A percentile compares a stretch with the other conserved stretches of the same genome.
phyloP scores from a whole-genome alignment of 2,113 vertebrate genomes.

The Thalassarche chlororhynchos region DNA sequence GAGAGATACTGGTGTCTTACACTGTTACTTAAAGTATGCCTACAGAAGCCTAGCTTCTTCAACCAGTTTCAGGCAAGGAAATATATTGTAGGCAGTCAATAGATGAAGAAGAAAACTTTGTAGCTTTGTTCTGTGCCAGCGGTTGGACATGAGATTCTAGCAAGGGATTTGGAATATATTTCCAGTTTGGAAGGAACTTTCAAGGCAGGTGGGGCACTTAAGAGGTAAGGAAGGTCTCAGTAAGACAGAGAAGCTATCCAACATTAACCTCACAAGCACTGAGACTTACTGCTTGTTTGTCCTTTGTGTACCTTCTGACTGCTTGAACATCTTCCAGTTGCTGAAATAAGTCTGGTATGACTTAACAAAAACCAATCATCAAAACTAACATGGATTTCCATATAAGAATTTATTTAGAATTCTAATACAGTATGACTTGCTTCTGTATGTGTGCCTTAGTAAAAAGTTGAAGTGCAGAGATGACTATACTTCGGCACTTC shows the following conservation, averaged over 20 bases:
- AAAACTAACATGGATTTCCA: background rate
- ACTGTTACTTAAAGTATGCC: background rate
- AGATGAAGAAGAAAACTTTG: background rate
- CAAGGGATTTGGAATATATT: background rate
- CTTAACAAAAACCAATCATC: background rate
- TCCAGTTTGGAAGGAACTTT: background rate
- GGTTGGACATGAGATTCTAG: background rate
- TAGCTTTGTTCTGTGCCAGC: background rate
- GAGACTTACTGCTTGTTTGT: background rate
- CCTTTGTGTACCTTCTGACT: background rate
- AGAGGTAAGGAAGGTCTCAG: background rate
- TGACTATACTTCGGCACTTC: background rate
- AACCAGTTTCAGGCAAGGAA: background rate
- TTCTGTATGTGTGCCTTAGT: background rate
- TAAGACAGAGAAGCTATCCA: background rate
- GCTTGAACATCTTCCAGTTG: background rate
- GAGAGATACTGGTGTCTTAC: background rate
- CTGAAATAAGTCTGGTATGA: background rate
- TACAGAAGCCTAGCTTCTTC: background rate
- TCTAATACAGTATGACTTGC: background rate
- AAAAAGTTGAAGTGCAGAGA: background rate
- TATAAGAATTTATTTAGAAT: background rate
- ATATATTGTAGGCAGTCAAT: background rate
- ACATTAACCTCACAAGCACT: background rate
- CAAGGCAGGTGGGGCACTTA: background rate